These are phyloP conservation scores for Mythimna albipuncta DNA, from an alignment of 2,888 invertebrate genomes.

Conservation along the genomic window DNA sequence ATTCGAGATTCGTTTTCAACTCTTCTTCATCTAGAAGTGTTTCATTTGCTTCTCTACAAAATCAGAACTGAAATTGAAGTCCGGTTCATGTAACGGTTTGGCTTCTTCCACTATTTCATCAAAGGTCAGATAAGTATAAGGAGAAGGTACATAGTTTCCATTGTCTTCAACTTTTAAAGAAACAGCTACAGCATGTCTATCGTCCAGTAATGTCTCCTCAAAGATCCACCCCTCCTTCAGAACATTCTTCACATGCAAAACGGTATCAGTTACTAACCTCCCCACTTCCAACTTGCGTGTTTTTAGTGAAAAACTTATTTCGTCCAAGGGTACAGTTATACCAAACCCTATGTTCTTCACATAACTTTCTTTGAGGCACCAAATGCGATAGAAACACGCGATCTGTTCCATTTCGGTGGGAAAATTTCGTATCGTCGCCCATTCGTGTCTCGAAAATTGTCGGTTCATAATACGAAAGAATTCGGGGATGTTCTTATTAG, in stretches of 20 bases:
- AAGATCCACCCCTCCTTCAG: slow-evolving; percentile 93
- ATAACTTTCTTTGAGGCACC: slow-evolving; percentile 98
- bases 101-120: slow-evolving; percentile 91
- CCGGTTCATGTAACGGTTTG: slow-evolving; percentile 82
- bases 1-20: slow-evolving; percentile 43
- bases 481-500: slow-evolving; percentile 93
- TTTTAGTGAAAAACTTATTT: slow-evolving; percentile 94
- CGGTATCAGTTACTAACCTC: slow-evolving; percentile 91
- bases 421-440: slow-evolving; percentile 93
- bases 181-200: slow-evolving; percentile 95
- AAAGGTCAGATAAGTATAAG: slow-evolving; percentile 91
- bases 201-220: slow-evolving; percentile 95
- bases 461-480: slow-evolving; percentile 97
- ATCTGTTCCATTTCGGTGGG: slow-evolving; percentile 92
- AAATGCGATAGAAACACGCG: slow-evolving; percentile 95
- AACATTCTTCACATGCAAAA: slow-evolving; percentile 91
- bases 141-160: slow-evolving; percentile 59
- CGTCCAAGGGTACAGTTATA: slow-evolving; percentile 94
- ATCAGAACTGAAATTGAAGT: slow-evolving; percentile 88
- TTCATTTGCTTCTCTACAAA: slow-evolving; percentile 91
- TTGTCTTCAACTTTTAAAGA: slow-evolving; percentile 87
- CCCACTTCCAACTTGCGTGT: slow-evolving; percentile 87
- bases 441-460: slow-evolving; percentile 95
- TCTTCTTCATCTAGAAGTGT: slow-evolving; percentile 55
- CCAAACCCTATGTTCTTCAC: slow-evolving; percentile 97